These are phyloP conservation scores for Penelope pileata DNA, from an alignment of 2,113 vertebrate genomes.

Conservation along the genomic window DNA sequence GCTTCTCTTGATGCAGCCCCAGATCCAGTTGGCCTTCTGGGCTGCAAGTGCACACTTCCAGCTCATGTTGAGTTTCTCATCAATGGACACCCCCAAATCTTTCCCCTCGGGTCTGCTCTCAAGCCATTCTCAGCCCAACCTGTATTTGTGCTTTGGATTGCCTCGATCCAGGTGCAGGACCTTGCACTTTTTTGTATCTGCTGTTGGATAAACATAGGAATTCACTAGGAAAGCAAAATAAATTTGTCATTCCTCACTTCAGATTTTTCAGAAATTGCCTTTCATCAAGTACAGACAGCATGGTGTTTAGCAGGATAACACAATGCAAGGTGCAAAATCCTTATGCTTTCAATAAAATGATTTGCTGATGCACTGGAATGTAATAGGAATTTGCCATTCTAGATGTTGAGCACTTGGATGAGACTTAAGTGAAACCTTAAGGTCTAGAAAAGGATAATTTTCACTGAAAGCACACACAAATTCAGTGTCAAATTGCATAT, in stretches of 20 bases:
- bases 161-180: no score
- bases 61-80: no score
- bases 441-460: neutral
- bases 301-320: neutral
- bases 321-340: neutral
- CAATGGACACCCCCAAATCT: no score
- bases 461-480: neutral
- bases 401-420: neutral
- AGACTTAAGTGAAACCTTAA: neutral
- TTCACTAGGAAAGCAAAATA: neutral
- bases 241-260: neutral
- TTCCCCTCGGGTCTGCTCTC: no score
- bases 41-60: no score
- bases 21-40: no score
- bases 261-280: neutral
- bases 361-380: neutral
- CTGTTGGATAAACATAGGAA: neutral
- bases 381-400: neutral
- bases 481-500: neutral
- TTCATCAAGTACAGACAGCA: neutral
- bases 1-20: no score
- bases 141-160: no score
- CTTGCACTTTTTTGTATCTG: accelerated
- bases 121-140: no score
- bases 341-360: neutral